Conservation (phyloP, 2,888 invertebrate species). For the Spisula solida region DNA sequence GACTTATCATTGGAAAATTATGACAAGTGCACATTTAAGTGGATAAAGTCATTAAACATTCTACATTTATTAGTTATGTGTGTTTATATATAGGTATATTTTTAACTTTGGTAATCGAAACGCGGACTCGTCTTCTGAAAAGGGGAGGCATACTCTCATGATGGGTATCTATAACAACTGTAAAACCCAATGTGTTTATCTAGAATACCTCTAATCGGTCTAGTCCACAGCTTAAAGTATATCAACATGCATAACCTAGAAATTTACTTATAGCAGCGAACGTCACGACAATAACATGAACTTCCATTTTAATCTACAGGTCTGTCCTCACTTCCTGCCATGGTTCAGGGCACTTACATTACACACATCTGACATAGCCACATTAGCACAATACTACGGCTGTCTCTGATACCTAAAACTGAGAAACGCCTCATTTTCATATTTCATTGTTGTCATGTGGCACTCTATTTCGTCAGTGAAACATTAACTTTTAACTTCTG, state of each 20-base stretch:
- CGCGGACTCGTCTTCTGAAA: no score
- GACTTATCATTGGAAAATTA: no score
- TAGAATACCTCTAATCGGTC: no score
- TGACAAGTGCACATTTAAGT: not conserved
- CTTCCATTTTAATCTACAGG: not conserved
- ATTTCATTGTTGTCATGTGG: not conserved
- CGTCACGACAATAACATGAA: not conserved
- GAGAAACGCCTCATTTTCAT: not conserved
- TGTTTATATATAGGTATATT: no score
- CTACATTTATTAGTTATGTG: not conserved
- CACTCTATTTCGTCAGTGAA: not conserved
- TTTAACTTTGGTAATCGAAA: no score
- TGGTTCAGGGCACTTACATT: not conserved
- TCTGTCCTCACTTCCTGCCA: not conserved
- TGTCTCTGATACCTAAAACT: not conserved
- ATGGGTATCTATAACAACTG: no score
- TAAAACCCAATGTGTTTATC: no score
- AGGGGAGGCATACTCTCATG: no score
- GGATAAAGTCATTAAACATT: not conserved
- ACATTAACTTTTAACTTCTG: constrained; percentile 4
- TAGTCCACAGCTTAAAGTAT: no score
- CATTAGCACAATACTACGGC: not conserved
- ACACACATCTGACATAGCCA: not conserved
- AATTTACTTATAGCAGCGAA: not conserved
- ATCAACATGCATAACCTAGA: no score